These are phyloP conservation scores for Megaceryle alcyon DNA, from an alignment of 2,797 vertebrate genomes.

Conservation along the genomic window DNA sequence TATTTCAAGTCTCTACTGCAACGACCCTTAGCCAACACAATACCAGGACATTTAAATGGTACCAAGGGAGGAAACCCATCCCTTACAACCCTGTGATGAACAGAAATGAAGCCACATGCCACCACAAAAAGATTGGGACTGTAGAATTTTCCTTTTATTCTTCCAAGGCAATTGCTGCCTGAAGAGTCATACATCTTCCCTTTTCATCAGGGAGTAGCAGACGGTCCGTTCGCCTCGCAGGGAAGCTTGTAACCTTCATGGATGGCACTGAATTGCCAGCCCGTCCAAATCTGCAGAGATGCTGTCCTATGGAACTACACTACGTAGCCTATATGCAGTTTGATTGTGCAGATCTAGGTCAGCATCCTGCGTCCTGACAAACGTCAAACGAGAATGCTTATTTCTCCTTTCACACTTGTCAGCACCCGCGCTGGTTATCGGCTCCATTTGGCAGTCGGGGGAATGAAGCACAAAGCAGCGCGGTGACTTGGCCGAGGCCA, in stretches of 20 bases:
- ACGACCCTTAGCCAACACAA: not conserved
- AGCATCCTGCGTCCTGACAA: slow-evolving; percentile 35
- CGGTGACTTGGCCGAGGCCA: not conserved
- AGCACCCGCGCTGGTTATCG: not conserved
- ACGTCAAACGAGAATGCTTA: not conserved
- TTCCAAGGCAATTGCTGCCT: not conserved
- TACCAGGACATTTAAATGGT: not conserved
- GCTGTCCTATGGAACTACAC: not conserved
- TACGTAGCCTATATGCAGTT: not conserved
- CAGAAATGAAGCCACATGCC: not conserved
- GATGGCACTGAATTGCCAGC: not conserved
- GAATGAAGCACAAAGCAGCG: not conserved
- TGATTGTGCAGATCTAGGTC: slow-evolving; percentile 52
- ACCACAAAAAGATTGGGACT: not conserved
- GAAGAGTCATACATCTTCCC: not conserved
- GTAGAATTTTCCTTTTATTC: not conserved
- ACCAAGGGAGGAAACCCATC: not conserved
- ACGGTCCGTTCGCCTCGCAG: not conserved
- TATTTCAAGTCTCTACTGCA: not conserved
- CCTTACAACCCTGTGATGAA: fast-evolving
- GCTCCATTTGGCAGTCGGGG: fast-evolving
- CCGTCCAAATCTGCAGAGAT: not conserved
- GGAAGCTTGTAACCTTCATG: not conserved
- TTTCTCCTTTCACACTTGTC: slow-evolving; percentile 7
- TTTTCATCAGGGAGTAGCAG: not conserved